These are phyloP conservation scores for Phasianus colchicus DNA, from an alignment of 2,113 vertebrate genomes.

Conservation along the genomic window DNA sequence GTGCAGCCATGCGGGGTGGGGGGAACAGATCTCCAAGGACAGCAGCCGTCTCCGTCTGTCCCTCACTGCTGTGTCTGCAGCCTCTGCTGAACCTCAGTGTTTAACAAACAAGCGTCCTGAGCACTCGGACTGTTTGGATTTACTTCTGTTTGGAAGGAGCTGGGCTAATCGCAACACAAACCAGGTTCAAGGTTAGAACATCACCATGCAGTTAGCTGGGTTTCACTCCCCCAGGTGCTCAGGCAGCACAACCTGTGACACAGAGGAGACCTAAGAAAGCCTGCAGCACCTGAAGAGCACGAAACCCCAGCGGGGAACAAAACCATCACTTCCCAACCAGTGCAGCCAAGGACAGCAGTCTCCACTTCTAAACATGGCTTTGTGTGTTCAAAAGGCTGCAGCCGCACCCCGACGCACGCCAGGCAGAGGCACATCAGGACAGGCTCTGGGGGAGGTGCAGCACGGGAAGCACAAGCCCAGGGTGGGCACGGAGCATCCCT, in stretches of 20 bases:
- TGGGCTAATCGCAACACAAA: rapidly evolving
- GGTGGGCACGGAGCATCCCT: too few species aligned
- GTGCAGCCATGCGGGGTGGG: too few species aligned
- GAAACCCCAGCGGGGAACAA: not conserved
- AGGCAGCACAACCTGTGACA: not conserved
- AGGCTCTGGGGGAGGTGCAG: not conserved
- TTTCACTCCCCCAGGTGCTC: not conserved
- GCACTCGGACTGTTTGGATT: not conserved
- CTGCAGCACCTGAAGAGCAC: not conserved
- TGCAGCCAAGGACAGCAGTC: not conserved
- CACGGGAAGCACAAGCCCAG: not conserved
- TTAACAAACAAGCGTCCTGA: not conserved
- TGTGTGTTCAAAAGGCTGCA: not conserved
- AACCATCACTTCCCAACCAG: not conserved
- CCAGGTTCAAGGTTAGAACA: not conserved
- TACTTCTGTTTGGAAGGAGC: not conserved
- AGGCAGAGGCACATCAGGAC: not conserved
- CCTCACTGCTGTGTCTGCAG: not conserved
- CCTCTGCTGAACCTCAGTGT: not conserved
- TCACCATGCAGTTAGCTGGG: not conserved
- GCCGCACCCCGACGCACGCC: not conserved
- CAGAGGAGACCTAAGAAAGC: not conserved
- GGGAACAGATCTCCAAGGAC: too few species aligned
- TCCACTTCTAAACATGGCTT: not conserved
- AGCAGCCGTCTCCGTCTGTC: not conserved